Evolutionary conservation across 92 coral and sea anemone species (phyloP), one percentile per base, ranked within the genome.

Genomic region (Virgularia gustaviana): DNA sequence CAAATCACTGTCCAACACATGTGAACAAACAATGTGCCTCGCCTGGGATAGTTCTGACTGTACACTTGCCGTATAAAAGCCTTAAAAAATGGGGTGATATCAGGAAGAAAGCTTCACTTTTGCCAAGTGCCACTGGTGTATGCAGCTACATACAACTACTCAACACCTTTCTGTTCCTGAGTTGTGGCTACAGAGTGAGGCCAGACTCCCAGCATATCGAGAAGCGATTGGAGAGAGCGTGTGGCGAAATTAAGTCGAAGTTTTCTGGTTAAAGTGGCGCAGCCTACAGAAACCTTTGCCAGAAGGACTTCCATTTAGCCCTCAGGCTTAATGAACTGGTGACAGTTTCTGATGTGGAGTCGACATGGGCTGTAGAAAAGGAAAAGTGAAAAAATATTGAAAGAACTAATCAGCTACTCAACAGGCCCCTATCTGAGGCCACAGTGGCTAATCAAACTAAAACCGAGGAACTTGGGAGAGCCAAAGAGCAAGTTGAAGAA

Each of bases 201-300:
- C 73, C 36, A 1, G 38, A 36, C 4, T 4, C 3, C 38, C 15
- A 7, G 2, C 66, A 61, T 29, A 39, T 75, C 16, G 63, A 75
- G 73, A 43, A 58, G 22, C 80, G 80, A 12, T 42, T 75, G 67
- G 61, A 68, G n/a, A 29, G 28, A 56, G 63, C 63, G 32, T 23
- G 47, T n/a, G n/a, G 47, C 9, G 47, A 41, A 51, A 51, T 51
- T 18, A 51, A 51, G 25, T 8, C 25, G 33, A 74, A 61, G 11
- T 62, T 75, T 68, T 37, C 78, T 79, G 73, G 73, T 9, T 47
- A 61, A 36, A 76, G 36, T 76, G 80, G 80, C 25, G 23, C 73
- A 18, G 73, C 73, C 6, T 76, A 76, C 58, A 45, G 63, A 25
- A 63, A 63, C 2, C 62, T 63, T 5, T 32, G 62, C 15, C 37